Evolutionary conservation across 2,113 vertebrate genomes (phyloP).

Genomic region (Herpailurus yagouaroundi): DNA sequence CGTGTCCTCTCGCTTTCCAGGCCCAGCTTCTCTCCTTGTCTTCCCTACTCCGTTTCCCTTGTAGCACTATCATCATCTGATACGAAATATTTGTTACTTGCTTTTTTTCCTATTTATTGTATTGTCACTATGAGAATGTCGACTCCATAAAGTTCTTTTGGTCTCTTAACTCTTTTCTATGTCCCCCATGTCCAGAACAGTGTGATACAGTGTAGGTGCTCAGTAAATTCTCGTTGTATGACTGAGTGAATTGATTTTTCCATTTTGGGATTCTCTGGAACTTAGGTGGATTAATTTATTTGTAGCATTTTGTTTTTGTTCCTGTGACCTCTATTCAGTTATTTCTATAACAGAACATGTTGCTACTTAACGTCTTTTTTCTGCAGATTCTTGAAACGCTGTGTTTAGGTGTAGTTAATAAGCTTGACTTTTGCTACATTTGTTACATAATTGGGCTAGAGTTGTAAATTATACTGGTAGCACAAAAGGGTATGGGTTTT

Average conservation of each 20-base stretch:
- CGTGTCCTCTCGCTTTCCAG: not conserved
- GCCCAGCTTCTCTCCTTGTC: not conserved
- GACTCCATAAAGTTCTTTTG: not conserved
- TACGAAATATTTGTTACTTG: not conserved
- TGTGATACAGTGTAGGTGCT: not conserved
- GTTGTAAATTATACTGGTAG: not conserved
- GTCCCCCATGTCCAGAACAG: not conserved
- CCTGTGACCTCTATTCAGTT: not conserved
- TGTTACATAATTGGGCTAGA: not conserved
- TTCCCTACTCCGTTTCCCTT: not conserved
- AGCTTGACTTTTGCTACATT: not conserved
- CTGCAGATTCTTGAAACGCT: not conserved
- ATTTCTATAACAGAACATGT: not conserved
- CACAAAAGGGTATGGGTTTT: not conserved
- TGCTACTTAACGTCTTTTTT: constrained; percentile 16
- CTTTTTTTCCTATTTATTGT: not conserved
- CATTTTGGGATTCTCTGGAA: not conserved
- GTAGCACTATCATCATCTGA: not conserved
- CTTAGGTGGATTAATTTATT: not conserved
- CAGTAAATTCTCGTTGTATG: not conserved
- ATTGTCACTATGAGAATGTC: not conserved
- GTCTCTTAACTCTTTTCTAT: not conserved
- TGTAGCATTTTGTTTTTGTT: not conserved
- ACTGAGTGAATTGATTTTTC: not conserved
- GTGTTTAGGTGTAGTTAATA: not conserved